A percentile compares a stretch with the other conserved stretches of the same genome.
These are phyloP conservation scores for Pterocles gutturalis DNA, from an alignment of 2,113 vertebrate species.

Conservation along the genomic window DNA sequence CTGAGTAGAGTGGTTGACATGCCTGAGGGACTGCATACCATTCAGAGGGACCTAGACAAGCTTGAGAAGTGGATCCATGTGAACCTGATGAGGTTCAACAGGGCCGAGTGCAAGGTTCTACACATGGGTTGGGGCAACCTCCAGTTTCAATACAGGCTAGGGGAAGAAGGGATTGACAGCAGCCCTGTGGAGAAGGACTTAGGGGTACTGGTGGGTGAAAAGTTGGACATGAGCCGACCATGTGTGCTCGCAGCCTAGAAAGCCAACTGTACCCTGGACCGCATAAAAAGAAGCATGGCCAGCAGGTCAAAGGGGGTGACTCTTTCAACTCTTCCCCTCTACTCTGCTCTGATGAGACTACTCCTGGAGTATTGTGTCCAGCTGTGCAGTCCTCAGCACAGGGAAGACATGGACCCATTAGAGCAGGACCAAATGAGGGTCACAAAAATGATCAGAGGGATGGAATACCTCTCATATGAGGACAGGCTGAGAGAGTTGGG, in stretches of 20 bases:
- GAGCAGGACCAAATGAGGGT: background rate
- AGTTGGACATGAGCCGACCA: background rate
- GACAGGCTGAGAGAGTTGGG: background rate
- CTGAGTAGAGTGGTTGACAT: background rate
- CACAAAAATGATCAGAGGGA: too few species aligned
- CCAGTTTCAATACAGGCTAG: background rate
- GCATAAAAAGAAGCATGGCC: background rate
- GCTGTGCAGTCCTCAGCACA: background rate
- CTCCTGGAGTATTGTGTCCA: background rate
- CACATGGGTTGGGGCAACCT: background rate
- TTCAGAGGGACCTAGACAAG: background rate
- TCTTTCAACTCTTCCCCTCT: background rate
- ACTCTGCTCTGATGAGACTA: background rate
- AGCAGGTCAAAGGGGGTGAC: background rate
- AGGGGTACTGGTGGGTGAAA: too few species aligned
- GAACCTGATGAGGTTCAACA: background rate
- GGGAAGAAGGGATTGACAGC: background rate
- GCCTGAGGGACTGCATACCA: background rate
- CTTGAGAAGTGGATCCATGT: fast-evolving
- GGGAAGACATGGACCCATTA: background rate
- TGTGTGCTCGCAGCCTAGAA: background rate
- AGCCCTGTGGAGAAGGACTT: background rate
- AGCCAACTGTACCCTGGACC: background rate
- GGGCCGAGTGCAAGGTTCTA: background rate
- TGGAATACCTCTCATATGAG: background rate